A percentile compares a stretch with the other conserved stretches of the same genome.
These are phyloP conservation scores for Epinotia nisella DNA, from an alignment of 2,888 invertebrate species.

Conservation along the genomic window DNA sequence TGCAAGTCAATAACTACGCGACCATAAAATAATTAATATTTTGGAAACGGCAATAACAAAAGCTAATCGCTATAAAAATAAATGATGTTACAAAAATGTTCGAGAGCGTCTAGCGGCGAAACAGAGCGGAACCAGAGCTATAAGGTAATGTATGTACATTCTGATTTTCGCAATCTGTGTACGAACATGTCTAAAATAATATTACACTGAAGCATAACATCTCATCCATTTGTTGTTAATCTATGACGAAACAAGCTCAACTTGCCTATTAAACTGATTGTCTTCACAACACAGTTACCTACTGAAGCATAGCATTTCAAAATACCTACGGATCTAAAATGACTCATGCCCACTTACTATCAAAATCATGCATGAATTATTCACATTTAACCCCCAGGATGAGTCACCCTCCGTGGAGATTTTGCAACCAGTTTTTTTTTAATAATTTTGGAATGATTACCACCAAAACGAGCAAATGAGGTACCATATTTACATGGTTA, in stretches of 20 bases:
- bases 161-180: constrained; percentile 78
- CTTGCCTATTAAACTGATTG: constrained; percentile 53
- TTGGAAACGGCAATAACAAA: constrained; percentile 64
- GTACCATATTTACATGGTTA: constrained; percentile 64
- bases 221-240: constrained; percentile 72
- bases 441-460: constrained; percentile 36
- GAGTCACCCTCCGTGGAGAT: constrained; percentile 77
- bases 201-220: constrained; percentile 71
- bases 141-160: constrained; percentile 79
- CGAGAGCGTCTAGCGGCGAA: constrained; percentile 70
- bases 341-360: constrained; percentile 56
- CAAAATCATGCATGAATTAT: constrained; percentile 65
- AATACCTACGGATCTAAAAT: constrained; percentile 31
- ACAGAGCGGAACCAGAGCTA: constrained; percentile 79
- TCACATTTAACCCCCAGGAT: constrained; percentile 67
- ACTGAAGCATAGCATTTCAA: constrained; percentile 37
- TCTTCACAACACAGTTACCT: constrained; percentile 37
- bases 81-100: constrained; percentile 78
- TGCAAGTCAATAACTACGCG: constrained; percentile 47
- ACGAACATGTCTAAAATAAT: constrained; percentile 72
- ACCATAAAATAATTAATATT: constrained; percentile 48
- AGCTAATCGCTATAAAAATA: constrained; percentile 72
- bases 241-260: constrained; percentile 46
- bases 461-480: constrained; percentile 60
- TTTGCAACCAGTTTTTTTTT: constrained; percentile 42